Evolutionary conservation across 2,888 invertebrate genomes (phyloP).

Genomic region (Rhamnusium bicolor): DNA sequence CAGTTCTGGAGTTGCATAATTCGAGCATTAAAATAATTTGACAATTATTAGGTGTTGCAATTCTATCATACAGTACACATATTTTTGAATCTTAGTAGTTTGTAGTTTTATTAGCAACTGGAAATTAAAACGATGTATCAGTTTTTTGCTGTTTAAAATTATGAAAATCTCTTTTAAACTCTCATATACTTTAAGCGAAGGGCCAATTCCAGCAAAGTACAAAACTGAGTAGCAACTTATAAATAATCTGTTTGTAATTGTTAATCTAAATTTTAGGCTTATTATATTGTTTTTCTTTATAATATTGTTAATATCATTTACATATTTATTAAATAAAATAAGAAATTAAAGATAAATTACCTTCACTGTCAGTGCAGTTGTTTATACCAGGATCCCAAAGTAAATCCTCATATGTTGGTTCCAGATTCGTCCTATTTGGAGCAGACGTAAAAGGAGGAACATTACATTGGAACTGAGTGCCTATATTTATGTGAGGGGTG

Average conservation of each 20-base stretch:
- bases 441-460: slow-evolving; percentile 75
- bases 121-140: neutral
- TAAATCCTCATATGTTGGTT: slow-evolving; percentile 78
- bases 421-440: slow-evolving; percentile 73
- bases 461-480: slow-evolving; percentile 88
- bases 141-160: neutral
- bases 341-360: slow-evolving; percentile 69
- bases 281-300: neutral
- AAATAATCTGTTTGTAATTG: too few relatives aligned
- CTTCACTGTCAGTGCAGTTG: slow-evolving; percentile 82
- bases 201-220: too few relatives aligned
- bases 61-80: too few relatives aligned
- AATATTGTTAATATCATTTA: neutral
- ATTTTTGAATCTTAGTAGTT: too few relatives aligned
- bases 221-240: too few relatives aligned
- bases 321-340: neutral
- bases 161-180: too few relatives aligned
- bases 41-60: too few relatives aligned
- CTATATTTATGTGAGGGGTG: slow-evolving; percentile 89
- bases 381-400: slow-evolving; percentile 91
- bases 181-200: too few relatives aligned
- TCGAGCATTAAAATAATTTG: too few relatives aligned
- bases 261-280: neutral
- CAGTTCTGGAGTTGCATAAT: too few relatives aligned
- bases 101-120: neutral